A percentile compares a stretch with the other conserved stretches of the same genome.
These are phyloP conservation scores for Galerucella calmariensis DNA, from an alignment of 2,888 invertebrate genomes.

Conservation along the genomic window DNA sequence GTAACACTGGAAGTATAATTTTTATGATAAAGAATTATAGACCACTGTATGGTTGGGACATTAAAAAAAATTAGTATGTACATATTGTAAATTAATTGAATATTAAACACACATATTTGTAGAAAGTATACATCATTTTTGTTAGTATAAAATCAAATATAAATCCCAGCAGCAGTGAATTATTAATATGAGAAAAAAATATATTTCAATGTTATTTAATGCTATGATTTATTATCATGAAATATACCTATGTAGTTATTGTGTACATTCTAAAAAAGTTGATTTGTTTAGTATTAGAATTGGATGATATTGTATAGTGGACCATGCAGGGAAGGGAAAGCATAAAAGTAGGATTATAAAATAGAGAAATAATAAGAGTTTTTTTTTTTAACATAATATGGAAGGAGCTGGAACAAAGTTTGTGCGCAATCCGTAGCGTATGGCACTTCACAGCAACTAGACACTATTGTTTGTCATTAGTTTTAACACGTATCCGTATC, in stretches of 20 bases:
- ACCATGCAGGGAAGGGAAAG: background rate
- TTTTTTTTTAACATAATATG: too few relatives aligned
- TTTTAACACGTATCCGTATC: too few relatives aligned
- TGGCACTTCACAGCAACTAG: too few relatives aligned
- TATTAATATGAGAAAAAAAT: background rate
- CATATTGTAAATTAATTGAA: conserved; percentile 13
- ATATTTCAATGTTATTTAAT: background rate
- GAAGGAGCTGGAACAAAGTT: too few relatives aligned
- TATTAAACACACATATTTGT: conserved; percentile 7
- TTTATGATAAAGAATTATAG: background rate
- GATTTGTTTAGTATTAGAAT: background rate
- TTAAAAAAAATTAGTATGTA: conserved; percentile 5
- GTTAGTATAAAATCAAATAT: background rate
- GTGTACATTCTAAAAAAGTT: background rate
- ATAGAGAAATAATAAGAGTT: too few relatives aligned
- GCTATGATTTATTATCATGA: too few relatives aligned
- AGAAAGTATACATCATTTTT: background rate
- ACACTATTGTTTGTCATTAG: too few relatives aligned
- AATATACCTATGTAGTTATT: background rate
- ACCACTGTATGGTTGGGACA: background rate
- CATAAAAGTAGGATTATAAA: background rate
- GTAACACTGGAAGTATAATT: background rate
- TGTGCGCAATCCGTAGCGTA: too few relatives aligned
- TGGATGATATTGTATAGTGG: background rate
- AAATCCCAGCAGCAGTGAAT: background rate